Base-by-base conservation (phyloP, 2,797 vertebrate species). In the Aldrovandia affinis region DNA sequence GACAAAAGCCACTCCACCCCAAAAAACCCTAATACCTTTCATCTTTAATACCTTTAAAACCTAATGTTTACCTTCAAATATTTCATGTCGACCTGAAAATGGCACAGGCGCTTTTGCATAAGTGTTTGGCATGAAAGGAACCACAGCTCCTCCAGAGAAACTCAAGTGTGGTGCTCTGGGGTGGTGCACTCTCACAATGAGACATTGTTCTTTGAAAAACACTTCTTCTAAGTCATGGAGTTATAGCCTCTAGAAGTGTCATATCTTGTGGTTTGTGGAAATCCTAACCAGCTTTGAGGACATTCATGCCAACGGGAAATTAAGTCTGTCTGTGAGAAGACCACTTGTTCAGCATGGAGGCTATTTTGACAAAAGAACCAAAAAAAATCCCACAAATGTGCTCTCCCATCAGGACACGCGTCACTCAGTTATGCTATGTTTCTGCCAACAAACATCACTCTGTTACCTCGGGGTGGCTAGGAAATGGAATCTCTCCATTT, bases 71-170 rank as follows among this genome's bases (percentile, higher is more conserved):
- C n/a, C n/a, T n/a, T n/a, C n/a, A n/a, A n/a, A n/a, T n/a, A n/a
- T n/a, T 61, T 77, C 10, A 20, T 57, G 75, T 47, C 70, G 78
- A 61, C 28, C 68, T 6, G 15, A 70, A 47, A 78, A 83, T 78
- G 75, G 63, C 61, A 63, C n/a, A 14, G 25, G 68, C 39, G 30
- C 54, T 78, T 73, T 52, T 63, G 55, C 42, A 6, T 47, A 47
- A 36, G n/a, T 2, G 14, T n/a, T 28, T 39, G n/a, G 5, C n/a
- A 61, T 42, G 50, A 18, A 63, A 83, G 33, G 15, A 3, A 83
- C 82, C 10, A 33, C 36, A 83, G 39, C 73, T 78, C 52, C 47
- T 78, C 75, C 25, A 6, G 10, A 50, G 44, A 78, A 73, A 73
- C 68, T 73, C 0, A 28, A 12, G 36, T 22, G 22, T n/a, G 39